These are phyloP conservation scores for Tenthredo distinguenda DNA, from an alignment of 2,888 invertebrate genomes.

Conservation along the genomic window DNA sequence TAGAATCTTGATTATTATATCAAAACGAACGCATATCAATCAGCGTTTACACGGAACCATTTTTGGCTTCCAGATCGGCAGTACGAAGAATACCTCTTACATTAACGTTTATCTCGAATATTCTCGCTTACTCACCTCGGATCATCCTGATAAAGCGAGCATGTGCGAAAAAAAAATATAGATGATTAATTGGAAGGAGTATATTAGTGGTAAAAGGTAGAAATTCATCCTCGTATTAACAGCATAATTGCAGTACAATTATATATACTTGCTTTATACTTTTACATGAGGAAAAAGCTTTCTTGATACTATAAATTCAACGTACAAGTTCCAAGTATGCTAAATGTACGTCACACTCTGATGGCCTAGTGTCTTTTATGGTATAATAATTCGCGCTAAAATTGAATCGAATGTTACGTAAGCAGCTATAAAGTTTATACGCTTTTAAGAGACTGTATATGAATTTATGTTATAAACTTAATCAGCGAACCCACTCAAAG, in stretches of 20 bases:
- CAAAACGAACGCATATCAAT: not conserved
- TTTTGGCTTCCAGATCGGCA: not conserved
- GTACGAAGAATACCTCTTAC: not conserved
- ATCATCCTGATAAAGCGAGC: constrained; percentile 73
- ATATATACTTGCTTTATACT: not conserved
- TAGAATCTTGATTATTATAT: not conserved
- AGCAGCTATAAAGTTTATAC: not conserved
- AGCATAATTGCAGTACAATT: not conserved
- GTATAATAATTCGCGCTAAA: not conserved
- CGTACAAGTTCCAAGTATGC: not conserved
- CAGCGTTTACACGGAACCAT: not conserved
- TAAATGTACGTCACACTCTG: not conserved
- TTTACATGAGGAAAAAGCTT: not conserved
- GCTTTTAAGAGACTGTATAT: not conserved
- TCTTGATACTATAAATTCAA: not conserved
- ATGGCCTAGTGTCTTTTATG: not conserved
- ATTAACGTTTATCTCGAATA: constrained; percentile 28
- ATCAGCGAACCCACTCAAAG: no score
- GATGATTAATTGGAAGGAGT: constrained; percentile 28
- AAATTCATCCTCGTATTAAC: not conserved
- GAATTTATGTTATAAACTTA: no score
- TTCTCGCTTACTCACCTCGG: constrained; percentile 61
- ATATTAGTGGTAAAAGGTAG: not conserved
- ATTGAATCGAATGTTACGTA: constrained; percentile 11
- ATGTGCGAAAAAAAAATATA: constrained; percentile 74